Percentiles rank a stretch among this genome's conserved stretches.
Conservation (phyloP, 2,888 invertebrate species). For the Lochmaea crataegi region DNA sequence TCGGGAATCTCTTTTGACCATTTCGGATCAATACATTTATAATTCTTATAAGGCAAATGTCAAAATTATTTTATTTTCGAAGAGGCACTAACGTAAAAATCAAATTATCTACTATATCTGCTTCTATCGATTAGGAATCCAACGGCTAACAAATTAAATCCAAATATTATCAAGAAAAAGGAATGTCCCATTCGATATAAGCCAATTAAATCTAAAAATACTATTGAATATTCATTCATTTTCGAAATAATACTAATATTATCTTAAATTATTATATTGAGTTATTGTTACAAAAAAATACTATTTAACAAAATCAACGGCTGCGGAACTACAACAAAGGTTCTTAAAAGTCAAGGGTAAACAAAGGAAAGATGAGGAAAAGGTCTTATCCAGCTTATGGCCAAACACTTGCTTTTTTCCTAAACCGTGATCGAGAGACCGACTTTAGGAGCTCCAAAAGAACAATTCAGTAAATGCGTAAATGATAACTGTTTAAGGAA, state of each 20-base stretch:
- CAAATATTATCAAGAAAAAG: slow-evolving; percentile 6
- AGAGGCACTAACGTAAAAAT: slow-evolving; percentile 58
- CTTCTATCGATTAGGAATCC: slow-evolving; percentile 12
- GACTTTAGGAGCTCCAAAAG: background rate
- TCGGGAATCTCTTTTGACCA: slow-evolving; percentile 35
- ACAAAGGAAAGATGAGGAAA: background rate
- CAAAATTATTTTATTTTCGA: slow-evolving; percentile 52
- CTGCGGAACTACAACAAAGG: background rate
- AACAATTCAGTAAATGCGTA: background rate
- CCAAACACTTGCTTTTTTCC: background rate
- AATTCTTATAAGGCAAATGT: slow-evolving; percentile 54
- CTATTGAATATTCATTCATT: background rate
- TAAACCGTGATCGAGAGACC: background rate
- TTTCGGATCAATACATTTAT: slow-evolving; percentile 37
- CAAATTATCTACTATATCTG: slow-evolving; percentile 19
- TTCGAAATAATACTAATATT: slow-evolving; percentile 16
- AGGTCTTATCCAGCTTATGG: background rate
- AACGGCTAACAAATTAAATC: slow-evolving; percentile 5
- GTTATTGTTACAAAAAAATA: slow-evolving; percentile 2
- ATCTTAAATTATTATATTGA: slow-evolving; percentile 16
- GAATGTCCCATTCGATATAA: slow-evolving; percentile 14
- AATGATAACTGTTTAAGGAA: background rate
- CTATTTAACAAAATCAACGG: background rate
- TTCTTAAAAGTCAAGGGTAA: background rate
- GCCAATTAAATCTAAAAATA: slow-evolving; percentile 8